A percentile compares a stretch with the other conserved stretches of the same genome.
Conservation (phyloP, 92 coral and sea anemone genomes). For the Montipora capitata region DNA sequence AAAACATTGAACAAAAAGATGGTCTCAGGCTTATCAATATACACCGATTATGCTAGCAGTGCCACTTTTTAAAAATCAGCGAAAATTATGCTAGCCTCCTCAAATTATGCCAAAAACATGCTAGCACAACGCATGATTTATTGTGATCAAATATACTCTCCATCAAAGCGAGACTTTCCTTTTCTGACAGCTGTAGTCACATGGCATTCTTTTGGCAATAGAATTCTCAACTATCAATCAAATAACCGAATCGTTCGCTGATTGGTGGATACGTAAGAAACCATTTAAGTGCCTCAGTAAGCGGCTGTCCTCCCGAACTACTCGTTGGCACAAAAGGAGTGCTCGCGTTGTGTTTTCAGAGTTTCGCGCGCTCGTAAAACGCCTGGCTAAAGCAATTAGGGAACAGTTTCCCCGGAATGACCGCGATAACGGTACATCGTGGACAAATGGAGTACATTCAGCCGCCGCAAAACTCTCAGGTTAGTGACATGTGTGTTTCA, state of each 20-base stretch:
- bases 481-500: constrained; percentile 35
- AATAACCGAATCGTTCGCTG: constrained; percentile 54
- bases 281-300: constrained; percentile 85
- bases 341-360: constrained; percentile 77
- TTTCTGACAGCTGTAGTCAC: constrained; percentile 74
- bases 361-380: constrained; percentile 58
- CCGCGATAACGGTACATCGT: constrained; percentile 85
- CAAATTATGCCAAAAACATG: no score
- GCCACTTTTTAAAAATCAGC: no score
- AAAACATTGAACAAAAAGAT: no score
- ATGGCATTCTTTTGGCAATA: constrained; percentile 73
- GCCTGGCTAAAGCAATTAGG: constrained; percentile 61
- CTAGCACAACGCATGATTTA: no score
- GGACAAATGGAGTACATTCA: constrained; percentile 89
- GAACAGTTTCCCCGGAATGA: constrained; percentile 69
- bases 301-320: constrained; percentile 94
- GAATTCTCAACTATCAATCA: constrained; percentile 80
- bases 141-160: not conserved
- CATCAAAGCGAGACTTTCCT: constrained; percentile 1
- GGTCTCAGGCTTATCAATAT: no score
- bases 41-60: no score
- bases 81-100: no score
- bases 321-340: constrained; percentile 88
- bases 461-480: constrained; percentile 91
- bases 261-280: constrained; percentile 74